A percentile compares a stretch with the other conserved stretches of the same genome.
Conservation (phyloP, 2,797 vertebrate species). For the Denticeps clupeoides region DNA sequence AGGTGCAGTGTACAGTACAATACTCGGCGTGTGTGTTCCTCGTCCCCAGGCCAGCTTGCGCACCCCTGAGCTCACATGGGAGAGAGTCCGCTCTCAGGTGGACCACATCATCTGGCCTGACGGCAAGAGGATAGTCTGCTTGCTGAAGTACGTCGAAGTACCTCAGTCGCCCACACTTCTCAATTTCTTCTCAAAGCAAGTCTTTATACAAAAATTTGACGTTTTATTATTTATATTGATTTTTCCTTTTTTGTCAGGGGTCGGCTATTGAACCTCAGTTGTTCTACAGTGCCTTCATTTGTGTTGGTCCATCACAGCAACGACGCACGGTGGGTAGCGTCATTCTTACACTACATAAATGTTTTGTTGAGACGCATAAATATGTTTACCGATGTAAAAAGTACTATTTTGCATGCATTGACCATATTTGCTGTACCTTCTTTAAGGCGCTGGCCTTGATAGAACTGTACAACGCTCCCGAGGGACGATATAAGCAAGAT, state of each 20-base stretch:
- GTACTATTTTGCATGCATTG: no score
- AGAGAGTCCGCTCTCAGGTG: slow-evolving; percentile 92
- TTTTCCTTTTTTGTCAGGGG: slow-evolving; percentile 58
- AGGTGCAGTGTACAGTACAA: background rate
- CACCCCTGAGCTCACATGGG: slow-evolving; percentile 94
- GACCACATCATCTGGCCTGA: slow-evolving; percentile 98
- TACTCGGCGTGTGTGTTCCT: slow-evolving; percentile 6
- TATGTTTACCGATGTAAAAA: no score
- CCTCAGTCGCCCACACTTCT: no score
- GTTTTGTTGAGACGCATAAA: no score
- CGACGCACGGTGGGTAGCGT: slow-evolving; percentile 91
- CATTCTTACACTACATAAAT: no score
- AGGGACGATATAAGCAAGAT: slow-evolving; percentile 95
- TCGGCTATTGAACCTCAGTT: slow-evolving; percentile 92
- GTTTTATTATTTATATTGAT: slow-evolving; percentile 1
- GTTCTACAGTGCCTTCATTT: slow-evolving; percentile 95
- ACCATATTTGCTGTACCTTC: no score
- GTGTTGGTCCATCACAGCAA: slow-evolving; percentile 96
- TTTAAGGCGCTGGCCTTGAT: slow-evolving; percentile 87
- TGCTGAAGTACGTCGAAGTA: slow-evolving; percentile 69
- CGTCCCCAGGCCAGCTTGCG: slow-evolving; percentile 78
- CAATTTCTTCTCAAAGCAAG: background rate
- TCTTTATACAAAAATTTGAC: no score
- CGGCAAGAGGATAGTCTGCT: slow-evolving; percentile 90
- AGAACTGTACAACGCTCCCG: slow-evolving; percentile 90